Conservation (phyloP, 2,797 vertebrate genomes). For the Eulemur rubriventer region DNA sequence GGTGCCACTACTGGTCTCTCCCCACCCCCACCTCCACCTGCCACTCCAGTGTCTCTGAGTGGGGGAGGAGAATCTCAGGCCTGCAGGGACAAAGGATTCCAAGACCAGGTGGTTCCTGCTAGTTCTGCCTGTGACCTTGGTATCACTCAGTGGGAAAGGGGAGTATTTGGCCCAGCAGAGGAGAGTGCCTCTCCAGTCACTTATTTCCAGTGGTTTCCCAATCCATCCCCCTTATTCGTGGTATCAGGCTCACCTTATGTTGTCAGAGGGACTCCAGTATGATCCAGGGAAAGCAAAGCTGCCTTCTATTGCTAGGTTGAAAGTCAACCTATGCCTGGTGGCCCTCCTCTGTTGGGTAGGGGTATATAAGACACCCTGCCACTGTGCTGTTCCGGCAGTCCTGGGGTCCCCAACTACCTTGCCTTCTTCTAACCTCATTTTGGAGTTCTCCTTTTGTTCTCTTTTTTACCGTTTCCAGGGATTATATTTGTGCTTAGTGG, state of each 20-base stretch:
- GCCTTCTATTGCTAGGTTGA: background rate
- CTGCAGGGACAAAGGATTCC: background rate
- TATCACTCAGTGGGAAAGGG: background rate
- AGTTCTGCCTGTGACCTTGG: background rate
- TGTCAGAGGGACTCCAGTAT: background rate
- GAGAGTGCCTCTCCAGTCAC: background rate
- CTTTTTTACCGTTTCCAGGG: background rate
- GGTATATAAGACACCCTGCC: background rate
- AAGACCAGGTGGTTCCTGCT: background rate
- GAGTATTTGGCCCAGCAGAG: background rate
- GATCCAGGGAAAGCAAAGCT: background rate
- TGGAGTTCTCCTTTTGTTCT: background rate
- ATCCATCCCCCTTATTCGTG: background rate
- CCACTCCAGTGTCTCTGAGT: background rate
- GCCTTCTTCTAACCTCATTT: background rate
- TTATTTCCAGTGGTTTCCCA: background rate
- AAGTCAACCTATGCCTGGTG: background rate
- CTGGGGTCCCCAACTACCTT: background rate
- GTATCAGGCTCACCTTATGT: background rate
- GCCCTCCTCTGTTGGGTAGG: background rate
- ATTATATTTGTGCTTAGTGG: background rate
- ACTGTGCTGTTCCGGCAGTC: background rate
- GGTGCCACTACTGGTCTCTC: background rate
- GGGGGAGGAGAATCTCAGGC: background rate
- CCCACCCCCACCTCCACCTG: background rate